Conservation (phyloP, 1,140 invertebrate genomes). For the Diprion similis region DNA sequence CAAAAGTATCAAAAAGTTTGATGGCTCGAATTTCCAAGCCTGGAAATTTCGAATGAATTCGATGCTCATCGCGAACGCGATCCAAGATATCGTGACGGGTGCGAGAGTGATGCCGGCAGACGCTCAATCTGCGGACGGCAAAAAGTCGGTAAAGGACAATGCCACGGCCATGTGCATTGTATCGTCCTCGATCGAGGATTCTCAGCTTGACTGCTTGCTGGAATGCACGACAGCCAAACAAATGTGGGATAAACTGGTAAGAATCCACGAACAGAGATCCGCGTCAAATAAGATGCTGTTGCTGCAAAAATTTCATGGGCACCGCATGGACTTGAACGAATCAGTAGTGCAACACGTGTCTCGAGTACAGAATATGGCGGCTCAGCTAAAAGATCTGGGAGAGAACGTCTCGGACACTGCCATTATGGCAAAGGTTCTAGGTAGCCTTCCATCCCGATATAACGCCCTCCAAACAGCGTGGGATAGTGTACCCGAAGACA, state of each 20-base stretch:
- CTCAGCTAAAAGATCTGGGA: constrained; percentile 44
- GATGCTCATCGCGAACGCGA: constrained; percentile 17
- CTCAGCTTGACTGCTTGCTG: constrained; percentile 19
- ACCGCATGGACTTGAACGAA: neutral
- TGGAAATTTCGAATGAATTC: neutral
- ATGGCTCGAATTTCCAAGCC: constrained; percentile 22
- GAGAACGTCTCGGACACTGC: constrained; percentile 46
- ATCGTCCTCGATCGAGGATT: constrained; percentile 12
- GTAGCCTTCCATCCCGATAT: constrained; percentile 22
- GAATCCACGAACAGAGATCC: constrained; percentile 15
- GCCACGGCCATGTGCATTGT: constrained; percentile 19
- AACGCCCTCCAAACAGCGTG: neutral
- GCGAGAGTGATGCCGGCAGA: constrained; percentile 7
- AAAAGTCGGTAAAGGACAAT: constrained; percentile 22
- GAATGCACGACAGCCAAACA: constrained; percentile 18
- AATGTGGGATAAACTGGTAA: constrained; percentile 22
- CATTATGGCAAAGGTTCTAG: constrained; percentile 44
- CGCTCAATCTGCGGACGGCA: neutral
- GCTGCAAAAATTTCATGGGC: constrained; percentile 17
- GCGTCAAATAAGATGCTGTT: constrained; percentile 18
- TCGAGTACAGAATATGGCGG: constrained; percentile 46
- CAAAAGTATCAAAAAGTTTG: constrained; percentile 21
- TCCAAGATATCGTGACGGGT: constrained; percentile 22
- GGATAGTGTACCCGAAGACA: neutral
- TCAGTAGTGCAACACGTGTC: constrained; percentile 41